These are phyloP conservation scores for Clavelina lepadiformis DNA, from an alignment of 23 tunicate species.

Conservation along the genomic window DNA sequence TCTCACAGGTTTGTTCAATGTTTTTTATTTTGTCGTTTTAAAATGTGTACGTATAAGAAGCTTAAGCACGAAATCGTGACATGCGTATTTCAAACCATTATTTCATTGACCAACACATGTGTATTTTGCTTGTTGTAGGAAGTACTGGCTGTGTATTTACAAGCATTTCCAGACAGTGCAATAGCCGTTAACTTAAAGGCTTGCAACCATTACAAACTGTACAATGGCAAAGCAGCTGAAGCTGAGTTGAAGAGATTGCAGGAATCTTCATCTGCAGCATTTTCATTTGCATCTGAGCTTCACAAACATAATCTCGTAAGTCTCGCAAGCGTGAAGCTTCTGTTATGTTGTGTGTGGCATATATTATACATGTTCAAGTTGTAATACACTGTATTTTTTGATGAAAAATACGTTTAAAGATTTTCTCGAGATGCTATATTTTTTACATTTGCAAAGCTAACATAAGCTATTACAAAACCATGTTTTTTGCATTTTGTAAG, in stretches of 20 bases:
- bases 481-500: too few relatives aligned
- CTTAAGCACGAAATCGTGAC: too few relatives aligned
- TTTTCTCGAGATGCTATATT: too few relatives aligned
- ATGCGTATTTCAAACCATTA: too few relatives aligned
- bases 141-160: slow-evolving; percentile 94
- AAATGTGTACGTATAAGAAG: too few relatives aligned
- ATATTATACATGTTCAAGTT: too few relatives aligned
- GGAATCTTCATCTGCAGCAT: slow-evolving; percentile 55
- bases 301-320: slow-evolving; percentile 93
- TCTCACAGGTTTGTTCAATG: slow-evolving; percentile 99
- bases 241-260: slow-evolving; percentile 82
- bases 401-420: not conserved
- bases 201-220: slow-evolving; percentile 93
- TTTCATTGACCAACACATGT: too few relatives aligned
- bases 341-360: too few relatives aligned
- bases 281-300: slow-evolving; percentile 75
- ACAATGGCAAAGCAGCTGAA: slow-evolving; percentile 96
- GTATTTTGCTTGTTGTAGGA: slow-evolving; percentile 49
- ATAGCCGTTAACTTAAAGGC: slow-evolving; percentile 94
- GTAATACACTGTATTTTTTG: not conserved
- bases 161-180: slow-evolving; percentile 84
- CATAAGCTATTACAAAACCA: too few relatives aligned
- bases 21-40: too few relatives aligned
- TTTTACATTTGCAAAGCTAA: too few relatives aligned
- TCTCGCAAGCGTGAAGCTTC: not conserved